Conservation (phyloP, 1,140 invertebrate genomes). For the Elymnias hypermnestra region DNA sequence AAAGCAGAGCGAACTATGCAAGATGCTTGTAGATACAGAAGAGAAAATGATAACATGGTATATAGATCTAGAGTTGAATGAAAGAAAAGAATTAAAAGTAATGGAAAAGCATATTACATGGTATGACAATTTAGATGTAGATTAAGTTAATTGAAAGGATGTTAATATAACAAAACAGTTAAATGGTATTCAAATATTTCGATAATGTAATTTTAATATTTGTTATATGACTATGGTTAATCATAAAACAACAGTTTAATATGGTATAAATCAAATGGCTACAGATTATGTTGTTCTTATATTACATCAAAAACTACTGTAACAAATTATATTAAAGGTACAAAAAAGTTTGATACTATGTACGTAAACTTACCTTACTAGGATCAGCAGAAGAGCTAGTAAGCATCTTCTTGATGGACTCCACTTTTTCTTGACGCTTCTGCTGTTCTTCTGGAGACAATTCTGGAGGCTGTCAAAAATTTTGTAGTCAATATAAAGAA, state of each 20-base stretch:
- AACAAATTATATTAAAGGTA: too few species aligned
- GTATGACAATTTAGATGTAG: constrained; percentile 3
- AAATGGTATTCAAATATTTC: too few species aligned
- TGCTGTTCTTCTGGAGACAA: constrained; percentile 88
- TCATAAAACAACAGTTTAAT: too few species aligned
- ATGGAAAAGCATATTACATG: constrained; percentile 8
- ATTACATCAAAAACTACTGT: too few species aligned
- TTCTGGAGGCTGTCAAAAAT: constrained; percentile 79
- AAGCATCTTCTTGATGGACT: constrained; percentile 93
- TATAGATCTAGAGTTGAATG: not conserved
- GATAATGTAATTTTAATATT: too few species aligned
- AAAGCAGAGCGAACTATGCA: constrained; percentile 46
- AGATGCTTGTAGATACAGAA: constrained; percentile 22
- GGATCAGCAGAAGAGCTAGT: constrained; percentile 78
- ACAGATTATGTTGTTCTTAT: too few species aligned
- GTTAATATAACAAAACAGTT: too few species aligned
- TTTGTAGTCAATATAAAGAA: too few species aligned
- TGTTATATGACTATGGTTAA: too few species aligned
- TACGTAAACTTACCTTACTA: constrained; percentile 71
- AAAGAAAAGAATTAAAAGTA: not conserved
- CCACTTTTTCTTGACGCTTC: constrained; percentile 89
- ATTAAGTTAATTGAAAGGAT: too few species aligned
- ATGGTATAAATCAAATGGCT: too few species aligned
- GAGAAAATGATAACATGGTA: not conserved
- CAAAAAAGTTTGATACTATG: too few species aligned